phyloP scores from a whole-genome alignment of 1,140 invertebrate genomes.

The Dryas iulia region DNA sequence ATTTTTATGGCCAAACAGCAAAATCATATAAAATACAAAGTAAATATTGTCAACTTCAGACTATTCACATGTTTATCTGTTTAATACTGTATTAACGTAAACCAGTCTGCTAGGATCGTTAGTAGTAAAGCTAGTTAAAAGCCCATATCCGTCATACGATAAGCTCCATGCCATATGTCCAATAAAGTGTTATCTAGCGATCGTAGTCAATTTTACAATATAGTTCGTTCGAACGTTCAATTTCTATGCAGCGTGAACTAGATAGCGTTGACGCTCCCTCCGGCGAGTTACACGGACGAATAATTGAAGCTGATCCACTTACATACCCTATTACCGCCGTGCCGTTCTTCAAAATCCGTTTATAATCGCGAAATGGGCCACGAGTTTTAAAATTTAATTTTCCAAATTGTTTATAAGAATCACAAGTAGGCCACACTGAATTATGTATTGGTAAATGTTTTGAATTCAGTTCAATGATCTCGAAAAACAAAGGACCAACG shows the following conservation, averaged over 20 bases:
- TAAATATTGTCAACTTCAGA: too few relatives aligned
- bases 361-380: constrained; percentile 17
- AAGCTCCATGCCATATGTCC: not conserved
- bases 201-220: not conserved
- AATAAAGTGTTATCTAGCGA: not conserved
- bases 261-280: not conserved
- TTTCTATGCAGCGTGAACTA: not conserved
- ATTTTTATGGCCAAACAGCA: too few relatives aligned
- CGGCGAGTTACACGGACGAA: constrained; percentile 15
- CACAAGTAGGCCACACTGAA: constrained; percentile 27
- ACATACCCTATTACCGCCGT: constrained; percentile 29
- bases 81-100: too few relatives aligned
- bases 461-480: constrained; percentile 41
- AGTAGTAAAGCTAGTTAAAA: too few relatives aligned
- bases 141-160: not conserved
- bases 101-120: too few relatives aligned
- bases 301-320: constrained; percentile 36
- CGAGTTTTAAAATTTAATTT: constrained; percentile 6
- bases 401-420: constrained; percentile 12
- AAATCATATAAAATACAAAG: too few relatives aligned
- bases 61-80: too few relatives aligned
- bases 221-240: not conserved
- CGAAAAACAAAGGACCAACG: constrained; percentile 38
- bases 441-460: constrained; percentile 39
- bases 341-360: constrained; percentile 24